These are phyloP conservation scores for Atethmia centrago DNA, from an alignment of 2,888 invertebrate genomes.

Conservation along the genomic window DNA sequence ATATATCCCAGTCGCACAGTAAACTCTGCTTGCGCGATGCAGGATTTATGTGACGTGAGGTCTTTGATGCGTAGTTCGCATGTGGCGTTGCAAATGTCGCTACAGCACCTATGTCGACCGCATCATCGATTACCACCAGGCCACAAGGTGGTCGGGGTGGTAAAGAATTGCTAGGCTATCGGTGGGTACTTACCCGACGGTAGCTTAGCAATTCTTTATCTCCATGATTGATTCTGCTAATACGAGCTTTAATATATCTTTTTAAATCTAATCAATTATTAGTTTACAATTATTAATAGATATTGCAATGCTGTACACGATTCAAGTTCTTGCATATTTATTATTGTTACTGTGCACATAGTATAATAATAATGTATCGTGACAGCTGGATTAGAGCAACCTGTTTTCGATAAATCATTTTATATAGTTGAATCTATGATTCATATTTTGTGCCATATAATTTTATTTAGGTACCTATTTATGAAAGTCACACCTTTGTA, in stretches of 20 bases:
- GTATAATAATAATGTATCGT: conserved; percentile 7
- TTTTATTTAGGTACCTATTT: not conserved
- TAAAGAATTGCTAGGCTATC: too few species aligned
- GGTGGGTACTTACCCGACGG: too few species aligned
- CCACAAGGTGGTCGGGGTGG: too few species aligned
- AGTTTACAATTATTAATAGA: conserved; percentile 19
- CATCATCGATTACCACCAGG: not conserved
- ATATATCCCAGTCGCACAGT: too few species aligned
- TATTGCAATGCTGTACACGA: conserved; percentile 8
- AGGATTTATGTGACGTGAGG: too few species aligned
- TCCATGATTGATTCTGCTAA: conserved; percentile 11
- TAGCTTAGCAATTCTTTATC: not conserved
- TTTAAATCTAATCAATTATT: conserved; percentile 16
- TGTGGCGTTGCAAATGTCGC: too few species aligned
- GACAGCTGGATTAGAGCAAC: conserved; percentile 29
- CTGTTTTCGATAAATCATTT: conserved; percentile 15
- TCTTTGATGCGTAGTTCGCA: too few species aligned
- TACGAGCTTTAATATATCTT: not conserved
- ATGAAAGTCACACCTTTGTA: not conserved
- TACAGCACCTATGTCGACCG: too few species aligned
- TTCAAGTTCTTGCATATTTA: conserved; percentile 18
- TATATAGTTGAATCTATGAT: conserved; percentile 16
- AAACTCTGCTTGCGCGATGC: too few species aligned
- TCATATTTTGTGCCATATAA: not conserved
- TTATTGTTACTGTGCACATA: conserved; percentile 16